A percentile compares a stretch with the other conserved stretches of the same genome.
Evolutionary conservation across 2,888 invertebrate species (phyloP).

Genomic region (Lasioglossum malachurum): DNA sequence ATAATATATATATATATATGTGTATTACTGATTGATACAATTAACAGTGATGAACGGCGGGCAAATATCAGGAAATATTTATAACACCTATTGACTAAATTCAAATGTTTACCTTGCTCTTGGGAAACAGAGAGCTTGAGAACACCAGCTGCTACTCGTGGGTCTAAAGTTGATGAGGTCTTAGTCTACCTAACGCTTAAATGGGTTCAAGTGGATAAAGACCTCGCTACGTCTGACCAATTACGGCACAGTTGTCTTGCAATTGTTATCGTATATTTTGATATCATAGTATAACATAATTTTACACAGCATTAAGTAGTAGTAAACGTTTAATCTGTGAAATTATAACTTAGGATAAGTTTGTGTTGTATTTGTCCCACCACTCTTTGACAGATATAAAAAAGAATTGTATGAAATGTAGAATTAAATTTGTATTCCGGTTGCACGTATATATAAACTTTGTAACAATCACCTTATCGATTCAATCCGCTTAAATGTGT

Average conservation of each 20-base stretch:
- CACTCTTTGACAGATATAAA: neutral
- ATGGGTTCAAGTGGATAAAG: constrained; percentile 28
- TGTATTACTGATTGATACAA: neutral
- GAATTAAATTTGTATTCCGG: neutral
- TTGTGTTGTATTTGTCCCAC: neutral
- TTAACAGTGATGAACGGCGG: neutral
- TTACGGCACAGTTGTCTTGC: constrained; percentile 10
- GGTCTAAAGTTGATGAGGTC: neutral
- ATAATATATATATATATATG: neutral
- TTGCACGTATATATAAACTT: neutral
- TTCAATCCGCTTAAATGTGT: neutral
- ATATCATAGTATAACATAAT: constrained; percentile 3
- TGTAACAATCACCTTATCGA: neutral
- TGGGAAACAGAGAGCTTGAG: neutral
- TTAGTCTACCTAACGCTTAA: constrained; percentile 5
- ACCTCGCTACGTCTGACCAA: constrained; percentile 9
- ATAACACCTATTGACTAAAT: neutral
- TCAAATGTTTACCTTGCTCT: neutral
- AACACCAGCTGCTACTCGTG: constrained; percentile 14
- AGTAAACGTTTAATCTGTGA: neutral
- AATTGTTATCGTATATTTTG: constrained; percentile 2
- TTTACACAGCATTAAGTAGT: constrained; percentile 2
- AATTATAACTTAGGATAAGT: constrained; percentile 9
- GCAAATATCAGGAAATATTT: neutral
- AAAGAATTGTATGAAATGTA: neutral